Conservation (phyloP, 23 tunicate genomes). For the Ascidia mentula region DNA sequence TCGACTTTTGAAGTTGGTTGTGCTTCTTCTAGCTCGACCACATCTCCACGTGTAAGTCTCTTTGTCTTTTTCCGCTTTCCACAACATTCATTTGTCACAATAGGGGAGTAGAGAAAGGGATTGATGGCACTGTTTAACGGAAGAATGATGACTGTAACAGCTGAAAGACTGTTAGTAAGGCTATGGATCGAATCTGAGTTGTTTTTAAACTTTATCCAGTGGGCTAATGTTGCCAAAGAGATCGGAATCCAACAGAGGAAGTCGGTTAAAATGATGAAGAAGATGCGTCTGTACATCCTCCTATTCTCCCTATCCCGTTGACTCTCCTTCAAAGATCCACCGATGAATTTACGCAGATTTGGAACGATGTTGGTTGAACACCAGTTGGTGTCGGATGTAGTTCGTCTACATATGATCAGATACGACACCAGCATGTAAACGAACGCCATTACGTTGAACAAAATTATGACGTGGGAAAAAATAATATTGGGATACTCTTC, state of each 20-base stretch:
- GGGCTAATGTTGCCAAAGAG: no score
- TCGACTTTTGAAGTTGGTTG: no score
- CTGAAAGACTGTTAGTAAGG: no score
- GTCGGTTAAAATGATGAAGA: constrained; percentile 24
- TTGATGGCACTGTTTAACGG: no score
- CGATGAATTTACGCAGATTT: background rate
- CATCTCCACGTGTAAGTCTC: no score
- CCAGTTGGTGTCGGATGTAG: background rate
- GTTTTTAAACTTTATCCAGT: no score
- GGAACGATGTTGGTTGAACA: background rate
- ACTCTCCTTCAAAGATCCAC: background rate
- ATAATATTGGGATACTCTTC: background rate
- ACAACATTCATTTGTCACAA: no score
- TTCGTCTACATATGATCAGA: background rate
- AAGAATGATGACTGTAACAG: no score
- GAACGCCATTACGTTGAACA: constrained; percentile 11
- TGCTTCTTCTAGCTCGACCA: no score
- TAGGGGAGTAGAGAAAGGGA: no score
- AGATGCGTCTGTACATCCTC: constrained; percentile 16
- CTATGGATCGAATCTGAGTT: no score
- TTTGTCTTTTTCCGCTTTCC: no score
- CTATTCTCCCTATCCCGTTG: constrained; percentile 10
- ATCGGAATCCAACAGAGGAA: constrained; percentile 36
- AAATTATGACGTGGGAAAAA: background rate
- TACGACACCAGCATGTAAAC: constrained; percentile 22